Percentiles rank a stretch among this genome's conserved stretches.
phyloP scores from a whole-genome alignment of 2,797 vertebrate genomes.

The Sebastes dallii region DNA sequence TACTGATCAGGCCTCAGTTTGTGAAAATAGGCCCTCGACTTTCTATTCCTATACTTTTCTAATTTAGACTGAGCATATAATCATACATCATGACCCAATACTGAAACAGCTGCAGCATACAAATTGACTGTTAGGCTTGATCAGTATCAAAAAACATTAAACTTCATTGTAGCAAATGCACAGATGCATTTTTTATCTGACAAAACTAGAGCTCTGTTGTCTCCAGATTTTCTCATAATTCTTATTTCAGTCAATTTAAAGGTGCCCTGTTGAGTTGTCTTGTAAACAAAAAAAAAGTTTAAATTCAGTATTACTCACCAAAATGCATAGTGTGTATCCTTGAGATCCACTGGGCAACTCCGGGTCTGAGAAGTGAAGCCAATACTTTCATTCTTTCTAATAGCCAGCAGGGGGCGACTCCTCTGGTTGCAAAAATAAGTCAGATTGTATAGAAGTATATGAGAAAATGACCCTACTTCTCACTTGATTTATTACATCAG shows the following conservation, averaged over 20 bases:
- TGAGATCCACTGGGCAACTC: too few relatives aligned
- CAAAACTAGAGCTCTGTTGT: not conserved
- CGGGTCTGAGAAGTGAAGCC: too few relatives aligned
- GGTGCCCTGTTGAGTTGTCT: not conserved
- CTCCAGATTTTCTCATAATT: not conserved
- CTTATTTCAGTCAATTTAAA: not conserved
- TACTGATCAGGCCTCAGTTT: constrained; percentile 10
- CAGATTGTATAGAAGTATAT: too few relatives aligned
- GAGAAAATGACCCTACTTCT: too few relatives aligned
- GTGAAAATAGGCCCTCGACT: constrained; percentile 8
- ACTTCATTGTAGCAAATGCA: not conserved
- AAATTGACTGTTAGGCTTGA: not conserved
- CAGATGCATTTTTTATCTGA: not conserved
- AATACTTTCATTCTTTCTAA: too few relatives aligned
- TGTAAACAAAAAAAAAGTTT: not conserved
- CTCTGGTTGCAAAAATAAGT: too few relatives aligned
- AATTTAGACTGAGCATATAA: constrained; percentile 29
- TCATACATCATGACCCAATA: not conserved
- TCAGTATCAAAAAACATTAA: not conserved
- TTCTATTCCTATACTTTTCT: constrained; percentile 22
- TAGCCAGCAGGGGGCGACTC: too few relatives aligned
- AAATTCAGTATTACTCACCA: not conserved
- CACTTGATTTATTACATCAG: too few relatives aligned
- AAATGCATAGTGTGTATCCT: not conserved
- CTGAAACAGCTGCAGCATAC: not conserved